Conservation (phyloP, 2,888 invertebrate genomes). For the Copidosoma aretas region DNA sequence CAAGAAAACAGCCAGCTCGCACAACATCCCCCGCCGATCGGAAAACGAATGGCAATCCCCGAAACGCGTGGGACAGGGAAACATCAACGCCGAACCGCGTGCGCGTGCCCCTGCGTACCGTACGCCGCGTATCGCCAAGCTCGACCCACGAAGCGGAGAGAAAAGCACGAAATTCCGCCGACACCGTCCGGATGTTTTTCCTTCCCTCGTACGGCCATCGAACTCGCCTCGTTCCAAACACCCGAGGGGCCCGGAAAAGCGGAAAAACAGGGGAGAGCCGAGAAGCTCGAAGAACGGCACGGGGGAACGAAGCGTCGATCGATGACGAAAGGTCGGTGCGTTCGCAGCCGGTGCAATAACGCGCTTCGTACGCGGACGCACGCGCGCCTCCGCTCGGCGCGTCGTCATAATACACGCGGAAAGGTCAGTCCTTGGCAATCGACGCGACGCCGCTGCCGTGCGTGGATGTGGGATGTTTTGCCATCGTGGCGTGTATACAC, state of each 20-base stretch:
- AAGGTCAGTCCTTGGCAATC: slow-evolving; percentile 42
- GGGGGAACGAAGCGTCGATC: slow-evolving; percentile 32
- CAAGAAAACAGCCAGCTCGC: too few relatives aligned
- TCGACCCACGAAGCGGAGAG: background rate
- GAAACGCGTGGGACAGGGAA: too few relatives aligned
- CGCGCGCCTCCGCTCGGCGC: too few relatives aligned
- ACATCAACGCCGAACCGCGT: too few relatives aligned
- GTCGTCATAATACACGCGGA: background rate
- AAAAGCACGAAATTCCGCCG: background rate
- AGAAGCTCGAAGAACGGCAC: background rate
- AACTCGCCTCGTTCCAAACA: background rate
- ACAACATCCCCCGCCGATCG: too few relatives aligned
- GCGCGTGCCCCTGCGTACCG: too few relatives aligned
- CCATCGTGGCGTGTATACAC: background rate
- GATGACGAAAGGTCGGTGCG: slow-evolving; percentile 30
- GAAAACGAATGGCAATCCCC: too few relatives aligned
- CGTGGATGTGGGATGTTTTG: too few relatives aligned
- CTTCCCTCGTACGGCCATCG: background rate
- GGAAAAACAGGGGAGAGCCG: background rate
- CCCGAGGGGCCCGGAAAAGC: background rate
- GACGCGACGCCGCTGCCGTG: background rate
- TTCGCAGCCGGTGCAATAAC: background rate
- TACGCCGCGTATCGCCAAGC: too few relatives aligned
- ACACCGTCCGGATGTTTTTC: background rate
- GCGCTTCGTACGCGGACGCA: too few relatives aligned